Evolutionary conservation across 2,888 invertebrate genomes (phyloP).

Genomic region (Aleiodes leptofemur): DNA sequence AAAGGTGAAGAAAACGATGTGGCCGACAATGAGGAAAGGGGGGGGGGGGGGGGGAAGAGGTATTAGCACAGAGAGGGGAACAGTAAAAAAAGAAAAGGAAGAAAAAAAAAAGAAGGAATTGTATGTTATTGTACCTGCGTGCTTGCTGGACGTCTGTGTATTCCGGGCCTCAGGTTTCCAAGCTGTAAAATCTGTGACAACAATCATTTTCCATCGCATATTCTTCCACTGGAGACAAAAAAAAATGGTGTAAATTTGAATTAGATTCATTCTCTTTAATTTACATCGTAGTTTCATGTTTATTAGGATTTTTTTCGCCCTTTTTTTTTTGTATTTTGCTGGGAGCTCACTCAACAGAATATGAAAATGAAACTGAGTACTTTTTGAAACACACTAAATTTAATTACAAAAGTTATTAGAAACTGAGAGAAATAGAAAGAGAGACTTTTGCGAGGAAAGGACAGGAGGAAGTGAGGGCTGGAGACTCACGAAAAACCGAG

Average conservation of each 20-base stretch:
- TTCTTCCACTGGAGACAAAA: neutral
- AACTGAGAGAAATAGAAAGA: constrained; percentile 48
- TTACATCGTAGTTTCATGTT: neutral
- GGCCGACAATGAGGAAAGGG: neutral
- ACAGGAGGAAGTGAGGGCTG: constrained; percentile 32
- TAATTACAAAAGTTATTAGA: constrained; percentile 63
- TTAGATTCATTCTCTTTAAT: neutral
- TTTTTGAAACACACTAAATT: constrained; percentile 56
- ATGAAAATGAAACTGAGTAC: constrained; percentile 52
- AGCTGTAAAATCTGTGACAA: constrained; percentile 66
- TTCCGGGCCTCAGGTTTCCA: constrained; percentile 63
- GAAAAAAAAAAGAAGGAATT: too few relatives aligned
- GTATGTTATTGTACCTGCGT: constrained; percentile 17
- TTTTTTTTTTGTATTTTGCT: constrained; percentile 19
- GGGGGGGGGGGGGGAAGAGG: neutral
- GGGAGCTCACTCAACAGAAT: constrained; percentile 27
- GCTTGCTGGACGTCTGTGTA: constrained; percentile 38
- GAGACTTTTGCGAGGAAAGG: neutral
- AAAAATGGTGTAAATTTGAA: neutral
- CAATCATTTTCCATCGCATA: constrained; percentile 17
- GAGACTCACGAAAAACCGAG: constrained; percentile 4
- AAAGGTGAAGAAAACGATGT: constrained; percentile 23
- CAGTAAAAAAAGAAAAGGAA: too few relatives aligned
- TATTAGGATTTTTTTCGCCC: neutral
- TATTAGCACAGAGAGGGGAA: constrained; percentile 36